Base-by-base conservation (phyloP, 1,140 invertebrate species). In the honey bee (Apis mellifera) region DNA sequence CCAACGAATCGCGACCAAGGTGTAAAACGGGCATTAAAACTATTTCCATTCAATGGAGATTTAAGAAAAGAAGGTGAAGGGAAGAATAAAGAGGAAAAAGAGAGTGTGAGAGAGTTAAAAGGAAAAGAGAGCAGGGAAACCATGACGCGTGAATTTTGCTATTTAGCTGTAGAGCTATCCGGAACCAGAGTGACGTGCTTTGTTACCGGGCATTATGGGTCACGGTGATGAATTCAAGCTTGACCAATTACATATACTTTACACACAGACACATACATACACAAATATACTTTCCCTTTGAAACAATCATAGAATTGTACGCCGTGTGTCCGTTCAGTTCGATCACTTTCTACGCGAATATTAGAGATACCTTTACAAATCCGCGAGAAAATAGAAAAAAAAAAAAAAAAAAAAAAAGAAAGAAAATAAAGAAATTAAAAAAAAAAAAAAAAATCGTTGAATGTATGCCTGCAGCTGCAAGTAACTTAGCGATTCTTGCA, bases 21-120 rank as follows among this genome's bases (percentile, higher is more conserved):
- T 83, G 80, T 79, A 74, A 21, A 77, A 75, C 78, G 86, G 84
- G 86, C 86, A 86, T 87, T 87, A 86, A 79, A 48, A 64, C 60
- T 69, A 84, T 75, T 86, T 72, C 80, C 69, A 66, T 86, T 66
- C 23, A 19, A 60, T 42, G 52, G 64, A 78, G 32, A 59, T 26
- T 42, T 21, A 11, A 54, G 1, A 54, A 21, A 12, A 54, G 19
- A 26, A 2, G 19, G 12, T 26, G 11, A 52, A 3, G 17, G 17
- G 5, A 32, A 23, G n/a, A 8, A 52, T 52, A 26, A 21, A 12
- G 17, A 21, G 19, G 19, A 65, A 4, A 21, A 5, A 21, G 11
- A 12, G 12, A 21, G 5, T 9, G 62, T 26, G 62, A 7, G 0
- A 17, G 11, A 68, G 17, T 9, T 21, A 8, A 52, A 13, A 26